Base-by-base conservation (phyloP, 2,113 vertebrate species). In the Paralichthys olivaceus region DNA sequence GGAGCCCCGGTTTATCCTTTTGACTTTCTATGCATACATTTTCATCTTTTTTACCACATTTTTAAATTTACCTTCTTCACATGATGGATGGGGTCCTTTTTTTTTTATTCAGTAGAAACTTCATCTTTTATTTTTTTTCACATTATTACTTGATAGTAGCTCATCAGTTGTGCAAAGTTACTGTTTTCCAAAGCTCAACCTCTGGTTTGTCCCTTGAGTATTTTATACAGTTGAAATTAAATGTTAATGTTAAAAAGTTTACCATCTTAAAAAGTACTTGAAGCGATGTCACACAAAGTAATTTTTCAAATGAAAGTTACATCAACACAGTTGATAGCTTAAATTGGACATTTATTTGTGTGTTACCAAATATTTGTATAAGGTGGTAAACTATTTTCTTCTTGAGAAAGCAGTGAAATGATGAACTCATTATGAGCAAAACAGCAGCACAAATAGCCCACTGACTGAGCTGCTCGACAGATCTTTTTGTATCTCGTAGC, bases 351-450 rank as follows among this genome's bases (percentile, higher is more conserved):
- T 40, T 13, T 0, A 40, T 40, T 40, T 40, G 37, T 40, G 37
- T 40, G 12, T 12, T 13, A 40, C 12, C 9, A 13, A 1, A 2
- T 40, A 3, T 40, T 13, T 40, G 11, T 13, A 13, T 13, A 40
- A 40, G 37, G 37, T 40, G 12, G 11, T 40, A 13, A 40, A 40
- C 37, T 12, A 55, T 53, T 56, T 54, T 63, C 13, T 32, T 26
- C 59, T 59, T 28, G 7, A 8, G 19, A 28, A 75, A 69, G 64
- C 64, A 4, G 7, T 45, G 51, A 70, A 58, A 7, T 0, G n/a
- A 64, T 34, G 26, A 57, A 19, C 25, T n/a, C 40, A 43, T 69
- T 8, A 14, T 47, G 40, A 55, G 17, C n/a, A 58, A 60, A 79
- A 75, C 51, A 22, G n/a, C n/a, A 47, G 20, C 43, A 34, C 13